Base-by-base conservation (phyloP, 1,140 invertebrate species). In the Polypedilum pembai region DNA sequence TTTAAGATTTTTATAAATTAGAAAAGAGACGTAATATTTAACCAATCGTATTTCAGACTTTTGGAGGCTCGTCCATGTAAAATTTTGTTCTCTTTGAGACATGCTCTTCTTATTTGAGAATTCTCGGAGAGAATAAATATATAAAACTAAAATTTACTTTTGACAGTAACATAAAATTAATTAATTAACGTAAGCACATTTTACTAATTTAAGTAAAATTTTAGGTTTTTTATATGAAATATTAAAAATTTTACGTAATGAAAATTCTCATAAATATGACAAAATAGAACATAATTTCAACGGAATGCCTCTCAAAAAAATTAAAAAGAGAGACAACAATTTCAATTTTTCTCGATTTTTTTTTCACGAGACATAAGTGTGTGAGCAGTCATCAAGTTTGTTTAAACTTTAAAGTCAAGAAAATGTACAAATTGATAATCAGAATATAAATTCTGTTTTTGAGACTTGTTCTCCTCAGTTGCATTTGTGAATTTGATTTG, bases 361-460 rank as follows among this genome's bases (percentile, higher is more conserved):
- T 56, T 56, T 56, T 56, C 12, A 15, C 1, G 15, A n/a, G 12
- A 56, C 45, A 15, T 12, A 56, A n/a, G 12, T 56, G 45, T 56
- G 45, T 56, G n/a, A n/a, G 45, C n/a, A 56, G n/a, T 56, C 45
- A 56, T 15, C 45, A 12, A 4, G 12, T 56, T 56, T 56, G 45
- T 56, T 56, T 56, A 56, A 56, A 56, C 10, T 56, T 56, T 56
- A 56, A 56, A 56, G 45, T 56, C 45, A 56, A 15, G 45, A 56
- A 56, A 56, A 12, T 33, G 24, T 56, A 12, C 15, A 12, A 56
- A 33, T 56, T 56, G 45, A 56, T 56, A 56, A 56, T 12, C 8
- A 12, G 45, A 56, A 69, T 69, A 69, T 69, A 69, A 69, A 69
- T 69, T 69, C 65, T 69, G 65, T 18, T 20, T 69, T 69, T 20